A percentile compares a stretch with the other conserved stretches of the same genome.
Conservation (phyloP, 2,888 invertebrate species). For the Lamellibrachia columna region DNA sequence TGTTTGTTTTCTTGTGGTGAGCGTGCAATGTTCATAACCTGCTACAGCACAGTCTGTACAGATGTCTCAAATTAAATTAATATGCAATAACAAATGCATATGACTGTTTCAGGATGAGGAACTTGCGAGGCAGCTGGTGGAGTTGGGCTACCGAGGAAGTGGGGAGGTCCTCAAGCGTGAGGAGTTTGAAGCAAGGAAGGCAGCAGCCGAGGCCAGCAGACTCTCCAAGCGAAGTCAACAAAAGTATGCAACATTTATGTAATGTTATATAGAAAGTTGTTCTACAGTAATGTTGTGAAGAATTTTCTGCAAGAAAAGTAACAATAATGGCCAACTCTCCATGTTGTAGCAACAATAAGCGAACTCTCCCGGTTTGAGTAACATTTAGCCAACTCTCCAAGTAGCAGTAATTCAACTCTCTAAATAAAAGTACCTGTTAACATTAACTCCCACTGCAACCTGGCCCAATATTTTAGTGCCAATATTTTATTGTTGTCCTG, state of each 20-base stretch:
- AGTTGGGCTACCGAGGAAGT: conserved; percentile 80
- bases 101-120: conserved; percentile 70
- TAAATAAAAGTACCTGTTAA: too few species aligned
- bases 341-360: neutral
- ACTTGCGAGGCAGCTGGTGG: conserved; percentile 77
- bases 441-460: neutral
- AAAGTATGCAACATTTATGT: conserved; percentile 50
- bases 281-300: neutral
- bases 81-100: neutral
- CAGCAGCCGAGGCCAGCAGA: conserved; percentile 64
- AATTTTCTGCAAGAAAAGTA: neutral
- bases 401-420: too few species aligned
- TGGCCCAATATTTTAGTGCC: neutral
- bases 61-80: too few species aligned
- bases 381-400: neutral
- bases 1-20: too few species aligned
- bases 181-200: conserved; percentile 66
- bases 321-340: neutral
- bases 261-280: neutral
- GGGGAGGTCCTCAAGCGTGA: conserved; percentile 67
- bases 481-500: neutral
- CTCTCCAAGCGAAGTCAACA: conserved; percentile 64
- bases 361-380: neutral
- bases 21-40: too few species aligned
- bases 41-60: too few species aligned